phyloP scores from a whole-genome alignment of 2,888 invertebrate species.

The Limenitis camilla region DNA sequence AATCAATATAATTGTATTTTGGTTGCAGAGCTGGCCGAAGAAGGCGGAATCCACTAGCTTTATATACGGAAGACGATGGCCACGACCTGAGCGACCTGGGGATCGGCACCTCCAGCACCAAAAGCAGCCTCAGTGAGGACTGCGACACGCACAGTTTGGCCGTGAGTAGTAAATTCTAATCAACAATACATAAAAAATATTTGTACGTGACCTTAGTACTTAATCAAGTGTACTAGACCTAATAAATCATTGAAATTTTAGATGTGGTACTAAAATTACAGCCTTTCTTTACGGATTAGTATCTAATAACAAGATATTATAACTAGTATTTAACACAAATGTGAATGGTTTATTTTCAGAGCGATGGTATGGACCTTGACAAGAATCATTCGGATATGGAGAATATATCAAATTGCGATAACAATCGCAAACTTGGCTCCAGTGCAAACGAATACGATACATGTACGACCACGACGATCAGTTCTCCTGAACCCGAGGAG shows the following conservation, averaged over 20 bases:
- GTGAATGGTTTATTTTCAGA: conserved; percentile 53
- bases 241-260: no score
- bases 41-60: conserved; percentile 75
- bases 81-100: conserved; percentile 91
- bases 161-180: no score
- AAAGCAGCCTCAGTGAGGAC: conserved; percentile 78
- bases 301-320: background rate
- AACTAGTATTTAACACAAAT: background rate
- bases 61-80: conserved; percentile 87
- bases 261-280: background rate
- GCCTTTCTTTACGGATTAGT: background rate
- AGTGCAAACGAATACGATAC: conserved; percentile 79
- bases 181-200: no score
- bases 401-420: conserved; percentile 63
- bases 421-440: conserved; percentile 64
- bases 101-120: conserved; percentile 79
- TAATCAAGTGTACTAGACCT: no score
- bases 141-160: conserved; percentile 78
- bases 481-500: conserved; percentile 82
- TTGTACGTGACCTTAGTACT: background rate
- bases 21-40: conserved; percentile 62
- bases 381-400: conserved; percentile 71
- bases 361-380: conserved; percentile 75
- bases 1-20: conserved; percentile 15
- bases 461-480: conserved; percentile 78